Conservation (phyloP, 2,113 vertebrate species). For the Oxyura jamaicensis region DNA sequence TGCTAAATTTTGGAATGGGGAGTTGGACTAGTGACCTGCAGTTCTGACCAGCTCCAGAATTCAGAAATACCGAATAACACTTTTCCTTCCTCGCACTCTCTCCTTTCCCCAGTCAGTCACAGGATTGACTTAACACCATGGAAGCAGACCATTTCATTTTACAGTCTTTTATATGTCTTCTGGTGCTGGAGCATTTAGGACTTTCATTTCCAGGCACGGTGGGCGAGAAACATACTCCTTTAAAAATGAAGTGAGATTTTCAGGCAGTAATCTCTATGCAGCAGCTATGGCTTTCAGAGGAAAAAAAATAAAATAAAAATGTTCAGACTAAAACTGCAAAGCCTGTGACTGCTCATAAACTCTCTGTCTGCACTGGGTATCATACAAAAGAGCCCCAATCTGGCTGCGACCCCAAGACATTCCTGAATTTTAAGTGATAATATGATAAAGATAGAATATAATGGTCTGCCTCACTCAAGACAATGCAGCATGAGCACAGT, state of each 20-base stretch:
- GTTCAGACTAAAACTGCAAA: constrained; percentile 21
- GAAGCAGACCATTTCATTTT: constrained; percentile 66
- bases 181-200: constrained; percentile 58
- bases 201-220: constrained; percentile 65
- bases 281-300: constrained; percentile 10
- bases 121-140: constrained; percentile 53
- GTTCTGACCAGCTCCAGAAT: background rate
- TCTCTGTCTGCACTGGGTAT: background rate
- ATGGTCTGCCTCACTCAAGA: background rate
- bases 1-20: background rate
- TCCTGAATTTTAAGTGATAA: constrained; percentile 3
- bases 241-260: constrained; percentile 67
- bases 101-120: constrained; percentile 46
- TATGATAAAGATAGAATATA: background rate
- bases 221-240: constrained; percentile 52
- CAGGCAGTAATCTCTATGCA: background rate
- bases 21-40: background rate
- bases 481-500: background rate
- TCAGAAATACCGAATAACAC: constrained; percentile 32
- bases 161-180: constrained; percentile 57
- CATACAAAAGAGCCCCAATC: background rate
- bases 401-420: background rate
- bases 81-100: background rate
- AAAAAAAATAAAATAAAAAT: background rate
- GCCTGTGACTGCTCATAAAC: constrained; percentile 25